Evolutionary conservation across 2,113 vertebrate species (phyloP).

Genomic region (Cavia aperea): DNA sequence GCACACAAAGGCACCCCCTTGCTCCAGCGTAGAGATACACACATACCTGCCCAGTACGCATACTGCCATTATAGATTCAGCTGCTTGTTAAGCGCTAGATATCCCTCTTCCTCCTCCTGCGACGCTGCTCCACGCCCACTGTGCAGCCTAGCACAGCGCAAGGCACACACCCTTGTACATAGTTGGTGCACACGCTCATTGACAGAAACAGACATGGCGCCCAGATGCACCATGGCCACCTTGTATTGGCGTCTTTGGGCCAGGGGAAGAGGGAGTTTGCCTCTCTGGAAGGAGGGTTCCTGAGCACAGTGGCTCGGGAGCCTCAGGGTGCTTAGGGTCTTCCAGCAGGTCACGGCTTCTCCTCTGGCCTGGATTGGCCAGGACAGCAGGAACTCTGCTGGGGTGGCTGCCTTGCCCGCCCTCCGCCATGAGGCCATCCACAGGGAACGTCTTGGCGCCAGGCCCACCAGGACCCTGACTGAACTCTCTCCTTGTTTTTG

Average conservation of each 20-base stretch:
- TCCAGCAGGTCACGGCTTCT: constrained; percentile 24
- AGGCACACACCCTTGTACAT: neutral
- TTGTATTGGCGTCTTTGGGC: constrained; percentile 33
- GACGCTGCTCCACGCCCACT: neutral
- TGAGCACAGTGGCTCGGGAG: constrained; percentile 54
- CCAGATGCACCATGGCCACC: neutral
- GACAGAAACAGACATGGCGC: neutral
- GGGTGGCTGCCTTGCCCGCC: constrained; percentile 50
- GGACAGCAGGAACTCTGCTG: constrained; percentile 57
- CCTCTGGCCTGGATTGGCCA: constrained; percentile 40
- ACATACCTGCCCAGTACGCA: neutral
- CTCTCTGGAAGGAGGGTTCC: constrained; percentile 46
- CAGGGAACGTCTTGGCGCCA: constrained; percentile 60
- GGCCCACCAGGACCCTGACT: constrained; percentile 63
- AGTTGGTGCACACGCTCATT: neutral
- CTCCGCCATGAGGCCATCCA: constrained; percentile 51
- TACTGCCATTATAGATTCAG: neutral
- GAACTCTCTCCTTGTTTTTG: constrained; percentile 74
- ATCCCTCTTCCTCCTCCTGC: neutral
- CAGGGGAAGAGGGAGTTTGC: constrained; percentile 20
- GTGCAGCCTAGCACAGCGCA: neutral
- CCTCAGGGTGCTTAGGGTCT: constrained; percentile 36
- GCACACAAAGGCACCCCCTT: neutral
- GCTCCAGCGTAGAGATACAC: neutral
- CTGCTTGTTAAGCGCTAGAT: neutral